Conservation (phyloP, 2,888 invertebrate genomes). For the Empis stercorea region DNA sequence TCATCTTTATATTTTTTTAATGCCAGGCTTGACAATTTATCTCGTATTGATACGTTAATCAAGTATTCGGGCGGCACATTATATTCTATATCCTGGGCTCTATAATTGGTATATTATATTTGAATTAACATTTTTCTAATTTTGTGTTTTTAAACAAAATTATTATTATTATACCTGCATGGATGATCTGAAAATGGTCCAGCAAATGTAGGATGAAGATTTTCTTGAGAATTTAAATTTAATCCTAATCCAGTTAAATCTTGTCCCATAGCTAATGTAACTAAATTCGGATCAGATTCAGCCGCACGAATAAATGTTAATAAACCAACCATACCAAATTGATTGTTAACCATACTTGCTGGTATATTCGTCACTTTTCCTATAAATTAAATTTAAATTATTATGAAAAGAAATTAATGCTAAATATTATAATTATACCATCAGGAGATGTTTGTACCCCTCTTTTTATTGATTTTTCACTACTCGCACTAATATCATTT, state of each 20-base stretch:
- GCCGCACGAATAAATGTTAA: conserved; percentile 96
- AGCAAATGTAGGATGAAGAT: conserved; percentile 95
- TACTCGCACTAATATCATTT: conserved; percentile 34
- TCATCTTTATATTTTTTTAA: conserved; percentile 97
- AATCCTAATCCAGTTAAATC: conserved; percentile 96
- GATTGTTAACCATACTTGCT: conserved; percentile 96
- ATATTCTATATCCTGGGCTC: conserved; percentile 98
- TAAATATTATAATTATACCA: conserved; percentile 49
- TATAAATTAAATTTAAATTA: conserved; percentile 30
- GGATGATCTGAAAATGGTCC: conserved; percentile 98
- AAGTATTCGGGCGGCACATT: conserved; percentile 98
- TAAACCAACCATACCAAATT: conserved; percentile 98
- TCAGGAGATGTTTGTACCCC: conserved; percentile 94
- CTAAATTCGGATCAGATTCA: conserved; percentile 92
- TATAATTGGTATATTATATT: no score
- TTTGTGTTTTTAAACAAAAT: no score
- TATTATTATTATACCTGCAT: conserved; percentile 53
- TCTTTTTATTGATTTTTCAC: conserved; percentile 48
- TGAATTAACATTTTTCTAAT: no score
- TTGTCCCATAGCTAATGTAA: conserved; percentile 92
- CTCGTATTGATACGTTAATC: conserved; percentile 91
- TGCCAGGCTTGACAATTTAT: conserved; percentile 89
- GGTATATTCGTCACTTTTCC: conserved; percentile 98
- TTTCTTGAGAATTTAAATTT: conserved; percentile 96
- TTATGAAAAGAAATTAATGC: conserved; percentile 3